These are phyloP conservation scores for Clamator glandarius DNA, from an alignment of 2,797 vertebrate species.

Conservation along the genomic window DNA sequence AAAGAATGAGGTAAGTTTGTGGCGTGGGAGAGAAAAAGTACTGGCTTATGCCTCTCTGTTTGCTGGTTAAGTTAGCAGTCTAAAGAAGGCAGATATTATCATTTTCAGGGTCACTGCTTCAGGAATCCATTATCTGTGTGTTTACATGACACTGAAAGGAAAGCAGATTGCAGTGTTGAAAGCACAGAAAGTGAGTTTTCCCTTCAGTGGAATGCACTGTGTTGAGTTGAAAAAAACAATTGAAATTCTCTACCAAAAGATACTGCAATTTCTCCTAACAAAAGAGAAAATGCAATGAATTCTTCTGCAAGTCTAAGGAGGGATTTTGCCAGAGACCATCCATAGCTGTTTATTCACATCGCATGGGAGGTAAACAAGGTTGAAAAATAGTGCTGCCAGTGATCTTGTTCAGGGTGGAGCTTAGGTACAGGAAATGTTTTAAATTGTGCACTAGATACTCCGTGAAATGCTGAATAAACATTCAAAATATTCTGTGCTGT, in stretches of 20 bases:
- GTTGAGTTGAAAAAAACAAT: background rate
- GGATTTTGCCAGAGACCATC: background rate
- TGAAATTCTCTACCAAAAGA: background rate
- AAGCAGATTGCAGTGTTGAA: slow-evolving; percentile 1
- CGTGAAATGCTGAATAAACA: slow-evolving; percentile 10
- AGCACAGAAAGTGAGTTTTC: slow-evolving; percentile 47
- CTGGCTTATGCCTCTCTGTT: background rate
- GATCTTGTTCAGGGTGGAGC: slow-evolving; percentile 54
- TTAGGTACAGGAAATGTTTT: slow-evolving; percentile 67
- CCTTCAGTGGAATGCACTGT: slow-evolving; percentile 12
- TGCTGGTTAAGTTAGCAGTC: background rate
- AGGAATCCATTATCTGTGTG: slow-evolving; percentile 56
- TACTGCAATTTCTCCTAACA: background rate
- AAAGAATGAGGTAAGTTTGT: background rate
- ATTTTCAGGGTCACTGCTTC: slow-evolving; percentile 50
- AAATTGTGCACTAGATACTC: slow-evolving; percentile 29
- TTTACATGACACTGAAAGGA: slow-evolving; percentile 49
- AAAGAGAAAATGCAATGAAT: slow-evolving; percentile 17
- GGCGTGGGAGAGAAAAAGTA: background rate
- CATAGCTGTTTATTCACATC: slow-evolving; percentile 28
- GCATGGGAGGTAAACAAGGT: background rate
- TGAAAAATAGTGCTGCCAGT: slow-evolving; percentile 12
- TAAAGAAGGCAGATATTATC: slow-evolving; percentile 50
- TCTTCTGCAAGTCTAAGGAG: background rate
- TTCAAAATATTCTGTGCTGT: background rate